These are phyloP conservation scores for Zygaena filipendulae DNA, from an alignment of 2,888 invertebrate genomes.

Conservation along the genomic window DNA sequence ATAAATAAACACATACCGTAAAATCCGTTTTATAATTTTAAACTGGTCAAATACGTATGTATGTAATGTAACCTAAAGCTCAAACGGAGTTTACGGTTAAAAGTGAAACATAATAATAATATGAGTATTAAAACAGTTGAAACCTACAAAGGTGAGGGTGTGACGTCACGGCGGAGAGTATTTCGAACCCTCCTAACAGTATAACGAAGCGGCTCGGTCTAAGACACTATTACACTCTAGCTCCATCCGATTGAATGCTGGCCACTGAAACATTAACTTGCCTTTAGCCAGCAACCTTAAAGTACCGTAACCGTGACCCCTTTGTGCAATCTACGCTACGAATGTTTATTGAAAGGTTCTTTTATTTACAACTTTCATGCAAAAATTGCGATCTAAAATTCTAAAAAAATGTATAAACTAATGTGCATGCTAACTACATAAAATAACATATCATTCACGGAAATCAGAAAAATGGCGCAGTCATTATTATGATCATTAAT, in stretches of 20 bases:
- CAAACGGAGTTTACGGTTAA: conserved; percentile 22
- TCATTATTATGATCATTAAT: no score
- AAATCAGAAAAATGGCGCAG: no score
- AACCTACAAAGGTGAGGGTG: conserved; percentile 60
- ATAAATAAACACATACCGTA: no score
- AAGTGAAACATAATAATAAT: conserved; percentile 43
- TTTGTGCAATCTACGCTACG: conserved; percentile 26
- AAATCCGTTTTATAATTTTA: no score
- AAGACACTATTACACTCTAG: conserved; percentile 52
- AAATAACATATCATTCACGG: no score
- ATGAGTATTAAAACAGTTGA: no score
- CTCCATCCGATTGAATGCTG: conserved; percentile 58
- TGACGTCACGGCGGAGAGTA: conserved; percentile 57
- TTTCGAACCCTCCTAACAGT: conserved; percentile 44
- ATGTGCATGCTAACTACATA: conserved; percentile 12
- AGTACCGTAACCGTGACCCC: conserved; percentile 42
- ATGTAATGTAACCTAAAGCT: no score
- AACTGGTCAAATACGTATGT: no score
- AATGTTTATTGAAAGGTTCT: no score
- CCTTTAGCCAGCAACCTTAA: conserved; percentile 39
- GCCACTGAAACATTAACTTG: conserved; percentile 62
- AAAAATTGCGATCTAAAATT: no score
- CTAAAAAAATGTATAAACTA: no score
- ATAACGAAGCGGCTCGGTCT: conserved; percentile 40
- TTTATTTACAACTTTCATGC: no score